phyloP scores from a whole-genome alignment of 2,888 invertebrate species.

The Ernsta delagoae region DNA sequence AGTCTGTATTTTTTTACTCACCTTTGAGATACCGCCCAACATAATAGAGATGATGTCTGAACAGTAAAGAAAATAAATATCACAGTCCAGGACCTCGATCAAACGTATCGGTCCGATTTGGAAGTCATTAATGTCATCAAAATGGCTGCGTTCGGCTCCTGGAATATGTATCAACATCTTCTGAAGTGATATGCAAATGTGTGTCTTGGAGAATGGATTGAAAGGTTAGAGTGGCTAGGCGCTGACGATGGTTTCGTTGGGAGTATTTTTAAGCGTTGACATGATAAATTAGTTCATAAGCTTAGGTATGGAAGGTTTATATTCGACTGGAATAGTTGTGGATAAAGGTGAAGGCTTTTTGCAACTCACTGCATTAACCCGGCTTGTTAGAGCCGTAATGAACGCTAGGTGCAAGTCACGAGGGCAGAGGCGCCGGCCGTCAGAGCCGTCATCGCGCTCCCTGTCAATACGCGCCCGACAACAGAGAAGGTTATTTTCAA shows the following conservation, averaged over 20 bases:
- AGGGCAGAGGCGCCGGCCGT: constrained; percentile 65
- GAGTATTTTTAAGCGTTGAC: not conserved
- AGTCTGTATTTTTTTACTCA: too few species aligned
- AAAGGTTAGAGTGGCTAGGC: constrained; percentile 29
- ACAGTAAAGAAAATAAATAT: constrained; percentile 65
- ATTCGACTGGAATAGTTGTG: constrained; percentile 39
- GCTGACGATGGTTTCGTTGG: not conserved
- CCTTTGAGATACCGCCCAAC: constrained; percentile 59
- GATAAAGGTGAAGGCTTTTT: constrained; percentile 60
- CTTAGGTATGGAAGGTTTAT: constrained; percentile 36
- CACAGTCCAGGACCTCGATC: constrained; percentile 57
- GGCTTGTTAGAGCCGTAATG: constrained; percentile 82
- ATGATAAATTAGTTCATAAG: constrained; percentile 5
- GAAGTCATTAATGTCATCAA: constrained; percentile 80
- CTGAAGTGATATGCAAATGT: constrained; percentile 20
- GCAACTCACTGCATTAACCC: constrained; percentile 83
- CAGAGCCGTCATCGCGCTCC: constrained; percentile 68
- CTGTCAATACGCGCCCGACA: constrained; percentile 77
- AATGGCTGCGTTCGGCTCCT: constrained; percentile 72
- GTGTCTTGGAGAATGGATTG: constrained; percentile 21
- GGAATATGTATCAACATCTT: constrained; percentile 42
- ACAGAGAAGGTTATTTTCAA: constrained; percentile 76
- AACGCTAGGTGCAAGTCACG: constrained; percentile 80
- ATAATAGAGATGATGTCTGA: constrained; percentile 58
- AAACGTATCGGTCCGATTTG: constrained; percentile 65